A percentile compares a stretch with the other conserved stretches of the same genome.
phyloP scores from a whole-genome alignment of 2,113 vertebrate genomes.

The Piliocolobus tephrosceles region DNA sequence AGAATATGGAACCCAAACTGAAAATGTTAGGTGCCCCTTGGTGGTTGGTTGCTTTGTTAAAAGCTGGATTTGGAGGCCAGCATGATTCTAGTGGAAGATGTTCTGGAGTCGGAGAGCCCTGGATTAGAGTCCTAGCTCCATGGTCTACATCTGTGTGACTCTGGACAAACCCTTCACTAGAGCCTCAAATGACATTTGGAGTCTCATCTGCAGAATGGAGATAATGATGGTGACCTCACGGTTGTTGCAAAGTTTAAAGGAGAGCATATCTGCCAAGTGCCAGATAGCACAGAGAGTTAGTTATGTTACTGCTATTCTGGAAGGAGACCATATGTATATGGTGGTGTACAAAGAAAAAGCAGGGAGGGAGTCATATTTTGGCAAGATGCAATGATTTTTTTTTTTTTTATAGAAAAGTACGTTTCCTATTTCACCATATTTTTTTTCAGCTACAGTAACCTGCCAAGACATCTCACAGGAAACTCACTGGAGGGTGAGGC shows the following conservation, averaged over 20 bases:
- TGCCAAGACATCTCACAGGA: slow-evolving; percentile 86
- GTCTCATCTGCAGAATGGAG: background rate
- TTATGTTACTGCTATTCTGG: background rate
- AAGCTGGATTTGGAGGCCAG: background rate
- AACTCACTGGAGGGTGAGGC: slow-evolving; percentile 87
- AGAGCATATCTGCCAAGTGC: background rate
- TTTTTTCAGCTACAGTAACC: slow-evolving; percentile 78
- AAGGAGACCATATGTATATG: background rate
- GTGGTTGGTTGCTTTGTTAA: background rate
- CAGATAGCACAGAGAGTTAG: background rate
- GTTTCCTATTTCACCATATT: slow-evolving; percentile 74
- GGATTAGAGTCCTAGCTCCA: background rate
- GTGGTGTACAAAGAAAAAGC: background rate
- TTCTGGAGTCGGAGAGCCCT: background rate
- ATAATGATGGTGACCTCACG: background rate
- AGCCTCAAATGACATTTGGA: background rate
- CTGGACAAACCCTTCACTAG: background rate
- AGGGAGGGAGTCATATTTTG: slow-evolving; percentile 66
- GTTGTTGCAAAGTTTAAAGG: background rate
- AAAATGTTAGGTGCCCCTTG: background rate
- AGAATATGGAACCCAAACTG: background rate
- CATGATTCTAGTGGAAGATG: background rate
- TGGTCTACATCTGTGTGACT: background rate
- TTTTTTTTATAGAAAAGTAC: slow-evolving; percentile 76
- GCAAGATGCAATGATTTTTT: background rate